Evolutionary conservation across 1,140 invertebrate genomes (phyloP).

Genomic region (Rhizoglyphus robini): DNA sequence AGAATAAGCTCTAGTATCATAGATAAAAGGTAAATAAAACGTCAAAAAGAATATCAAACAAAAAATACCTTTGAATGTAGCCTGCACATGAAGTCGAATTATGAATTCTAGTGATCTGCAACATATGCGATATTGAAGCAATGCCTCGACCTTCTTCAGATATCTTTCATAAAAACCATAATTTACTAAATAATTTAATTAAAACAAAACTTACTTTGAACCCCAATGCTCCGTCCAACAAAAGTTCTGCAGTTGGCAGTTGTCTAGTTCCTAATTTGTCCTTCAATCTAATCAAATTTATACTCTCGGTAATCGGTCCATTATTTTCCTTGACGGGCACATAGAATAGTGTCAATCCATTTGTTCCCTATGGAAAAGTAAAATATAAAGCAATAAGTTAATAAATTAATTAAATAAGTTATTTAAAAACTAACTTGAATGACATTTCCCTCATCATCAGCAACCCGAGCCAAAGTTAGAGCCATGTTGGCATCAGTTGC

Average conservation of each 20-base stretch:
- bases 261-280: slow-evolving; percentile 47
- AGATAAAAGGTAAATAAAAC: background rate
- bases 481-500: slow-evolving; percentile 47
- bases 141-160: slow-evolving; percentile 43
- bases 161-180: slow-evolving; percentile 32
- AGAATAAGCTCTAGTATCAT: slow-evolving; percentile 30
- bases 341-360: slow-evolving; percentile 44
- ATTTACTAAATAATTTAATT: background rate
- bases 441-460: slow-evolving; percentile 33
- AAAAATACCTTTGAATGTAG: slow-evolving; percentile 39
- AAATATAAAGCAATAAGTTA: background rate
- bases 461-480: slow-evolving; percentile 42
- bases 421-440: slow-evolving; percentile 29
- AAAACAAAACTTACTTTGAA: slow-evolving; percentile 29
- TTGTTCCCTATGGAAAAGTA: slow-evolving; percentile 34
- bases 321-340: slow-evolving; percentile 34
- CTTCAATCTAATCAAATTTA: slow-evolving; percentile 37
- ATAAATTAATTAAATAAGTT: slow-evolving; percentile 9
- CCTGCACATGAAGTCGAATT: slow-evolving; percentile 39
- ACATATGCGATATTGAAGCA: slow-evolving; percentile 42
- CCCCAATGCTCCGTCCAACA: slow-evolving; percentile 42
- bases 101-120: slow-evolving; percentile 45
- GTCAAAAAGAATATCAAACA: slow-evolving; percentile 12
- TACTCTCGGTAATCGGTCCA: slow-evolving; percentile 24
- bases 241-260: slow-evolving; percentile 46